These are phyloP conservation scores for Smutsia gigantea DNA, from an alignment of 2,797 vertebrate genomes.

Conservation along the genomic window DNA sequence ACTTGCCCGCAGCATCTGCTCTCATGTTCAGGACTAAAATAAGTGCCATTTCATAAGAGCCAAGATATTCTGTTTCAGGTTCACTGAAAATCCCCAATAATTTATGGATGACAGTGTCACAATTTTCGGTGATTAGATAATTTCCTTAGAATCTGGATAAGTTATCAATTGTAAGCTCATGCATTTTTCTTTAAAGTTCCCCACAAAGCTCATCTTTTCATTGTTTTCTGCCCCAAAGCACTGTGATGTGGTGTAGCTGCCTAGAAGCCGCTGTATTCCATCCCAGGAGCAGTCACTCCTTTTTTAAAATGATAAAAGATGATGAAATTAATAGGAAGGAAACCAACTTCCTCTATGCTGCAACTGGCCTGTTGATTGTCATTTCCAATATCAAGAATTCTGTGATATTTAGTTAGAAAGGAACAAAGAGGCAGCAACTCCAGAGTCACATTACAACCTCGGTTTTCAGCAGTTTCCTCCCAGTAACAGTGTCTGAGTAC, in stretches of 20 bases:
- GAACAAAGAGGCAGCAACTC: background rate
- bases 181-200: background rate
- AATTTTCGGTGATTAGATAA: background rate
- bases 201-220: background rate
- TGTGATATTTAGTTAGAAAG: background rate
- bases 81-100: background rate
- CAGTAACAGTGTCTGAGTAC: background rate
- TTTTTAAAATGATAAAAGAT: background rate
- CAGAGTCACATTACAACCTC: background rate
- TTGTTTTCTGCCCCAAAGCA: background rate
- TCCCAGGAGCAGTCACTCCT: background rate
- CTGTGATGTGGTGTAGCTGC: background rate
- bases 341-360: background rate
- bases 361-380: background rate
- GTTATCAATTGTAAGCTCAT: background rate
- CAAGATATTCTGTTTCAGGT: background rate
- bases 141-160: conserved; percentile 10
- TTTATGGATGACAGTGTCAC: background rate
- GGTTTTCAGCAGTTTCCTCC: background rate
- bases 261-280: background rate
- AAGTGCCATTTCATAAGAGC: conserved; percentile 1
- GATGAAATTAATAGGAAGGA: conserved; percentile 23
- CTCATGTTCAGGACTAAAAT: background rate
- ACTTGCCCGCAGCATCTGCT: background rate
- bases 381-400: background rate